A percentile compares a stretch with the other conserved stretches of the same genome.
Conservation (phyloP, 2,113 vertebrate genomes). For the Hippoglossus stenolepis region DNA sequence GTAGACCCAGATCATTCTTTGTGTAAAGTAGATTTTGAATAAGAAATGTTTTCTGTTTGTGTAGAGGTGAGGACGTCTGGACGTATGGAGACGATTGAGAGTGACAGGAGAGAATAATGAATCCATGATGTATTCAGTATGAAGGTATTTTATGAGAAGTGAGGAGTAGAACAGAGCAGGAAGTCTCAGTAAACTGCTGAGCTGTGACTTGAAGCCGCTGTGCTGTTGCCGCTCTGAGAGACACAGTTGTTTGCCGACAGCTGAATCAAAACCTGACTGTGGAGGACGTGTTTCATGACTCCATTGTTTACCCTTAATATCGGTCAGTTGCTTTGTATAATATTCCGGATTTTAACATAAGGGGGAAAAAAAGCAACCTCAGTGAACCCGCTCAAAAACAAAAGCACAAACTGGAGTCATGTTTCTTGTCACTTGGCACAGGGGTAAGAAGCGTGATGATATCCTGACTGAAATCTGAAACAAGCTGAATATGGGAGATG, state of each 20-base stretch:
- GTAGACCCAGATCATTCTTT: conserved; percentile 73
- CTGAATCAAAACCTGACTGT: conserved; percentile 30
- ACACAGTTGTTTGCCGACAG: conserved; percentile 33
- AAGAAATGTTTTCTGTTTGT: conserved; percentile 63
- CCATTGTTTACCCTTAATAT: conserved; percentile 37
- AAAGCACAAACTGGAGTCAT: conserved; percentile 54
- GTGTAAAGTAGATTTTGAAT: conserved; percentile 73
- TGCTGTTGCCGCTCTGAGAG: conserved; percentile 18
- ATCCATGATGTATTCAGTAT: conserved; percentile 34
- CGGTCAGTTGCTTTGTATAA: conserved; percentile 21
- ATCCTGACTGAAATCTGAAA: neutral
- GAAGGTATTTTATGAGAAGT: conserved; percentile 24
- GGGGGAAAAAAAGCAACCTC: neutral
- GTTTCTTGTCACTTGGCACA: conserved; percentile 16
- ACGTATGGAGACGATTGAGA: conserved; percentile 3
- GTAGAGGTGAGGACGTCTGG: conserved; percentile 46
- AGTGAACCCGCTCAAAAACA: conserved; percentile 20
- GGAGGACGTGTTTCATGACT: conserved; percentile 30
- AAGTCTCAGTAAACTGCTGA: conserved; percentile 36
- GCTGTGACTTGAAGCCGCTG: conserved; percentile 19
- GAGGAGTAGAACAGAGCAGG: conserved; percentile 11
- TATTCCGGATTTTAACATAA: conserved; percentile 2
- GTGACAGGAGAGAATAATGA: conserved; percentile 11
- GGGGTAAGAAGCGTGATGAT: neutral
- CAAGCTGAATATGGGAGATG: neutral